Evolutionary conservation across 2,113 vertebrate species (phyloP).

Genomic region (Myxocyprinus asiaticus): DNA sequence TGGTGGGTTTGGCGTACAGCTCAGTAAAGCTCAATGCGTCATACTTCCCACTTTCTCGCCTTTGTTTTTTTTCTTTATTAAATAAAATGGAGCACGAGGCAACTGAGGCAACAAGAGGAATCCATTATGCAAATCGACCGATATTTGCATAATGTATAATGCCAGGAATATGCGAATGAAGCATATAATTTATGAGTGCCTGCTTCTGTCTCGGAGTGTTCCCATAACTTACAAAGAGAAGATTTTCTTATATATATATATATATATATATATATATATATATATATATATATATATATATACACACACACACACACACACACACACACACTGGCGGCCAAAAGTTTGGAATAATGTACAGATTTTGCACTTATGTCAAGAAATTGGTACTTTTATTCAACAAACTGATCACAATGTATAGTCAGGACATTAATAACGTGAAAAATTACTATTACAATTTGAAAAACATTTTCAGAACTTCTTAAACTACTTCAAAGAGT

Average conservation of each 20-base stretch:
- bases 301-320: too few relatives aligned
- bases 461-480: too few relatives aligned
- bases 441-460: too few relatives aligned
- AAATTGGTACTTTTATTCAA: too few relatives aligned
- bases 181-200: slow-evolving; percentile 95
- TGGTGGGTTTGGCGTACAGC: slow-evolving; percentile 6
- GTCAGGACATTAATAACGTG: too few relatives aligned
- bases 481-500: too few relatives aligned
- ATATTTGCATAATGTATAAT: slow-evolving; percentile 97
- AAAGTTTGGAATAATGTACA: too few relatives aligned
- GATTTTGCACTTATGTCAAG: too few relatives aligned
- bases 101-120: slow-evolving; percentile 91
- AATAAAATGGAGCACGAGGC: slow-evolving; percentile 82
- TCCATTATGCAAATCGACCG: slow-evolving; percentile 91
- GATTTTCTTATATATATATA: slow-evolving; percentile 24
- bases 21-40: slow-evolving; percentile 45
- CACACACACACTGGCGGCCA: too few relatives aligned
- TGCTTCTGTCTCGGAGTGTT: slow-evolving; percentile 88
- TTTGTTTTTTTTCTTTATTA: slow-evolving; percentile 69
- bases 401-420: too few relatives aligned
- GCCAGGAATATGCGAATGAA: slow-evolving; percentile 94
- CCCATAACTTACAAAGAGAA: slow-evolving; percentile 90
- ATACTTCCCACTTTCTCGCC: slow-evolving; percentile 69
- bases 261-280: not conserved
- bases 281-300: not conserved